These are phyloP conservation scores for Phalacrocorax carbo DNA, from an alignment of 2,113 vertebrate genomes.

Conservation along the genomic window DNA sequence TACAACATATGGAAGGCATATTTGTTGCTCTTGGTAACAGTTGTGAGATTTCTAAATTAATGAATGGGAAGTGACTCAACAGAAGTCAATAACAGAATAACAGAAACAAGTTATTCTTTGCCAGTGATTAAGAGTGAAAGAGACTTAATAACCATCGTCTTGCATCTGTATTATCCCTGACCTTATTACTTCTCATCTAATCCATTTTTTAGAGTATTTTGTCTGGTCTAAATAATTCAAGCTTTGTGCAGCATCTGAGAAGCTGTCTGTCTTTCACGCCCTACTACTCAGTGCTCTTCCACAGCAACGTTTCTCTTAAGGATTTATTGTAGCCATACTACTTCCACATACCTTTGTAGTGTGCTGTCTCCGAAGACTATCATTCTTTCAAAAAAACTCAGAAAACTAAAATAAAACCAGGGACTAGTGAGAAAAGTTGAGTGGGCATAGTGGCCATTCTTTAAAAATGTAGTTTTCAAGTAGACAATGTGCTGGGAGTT, in stretches of 20 bases:
- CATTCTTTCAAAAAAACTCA: not conserved
- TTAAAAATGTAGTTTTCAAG: not conserved
- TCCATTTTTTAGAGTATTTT: not conserved
- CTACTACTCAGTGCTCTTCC: not conserved
- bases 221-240: not conserved
- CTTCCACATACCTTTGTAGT: not conserved
- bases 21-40: not conserved
- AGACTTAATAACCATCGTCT: not conserved
- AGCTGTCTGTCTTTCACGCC: not conserved
- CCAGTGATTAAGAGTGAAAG: not conserved
- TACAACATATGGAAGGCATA: fast-evolving
- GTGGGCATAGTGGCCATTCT: not conserved
- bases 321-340: not conserved
- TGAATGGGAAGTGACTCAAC: not conserved
- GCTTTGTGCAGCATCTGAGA: not conserved
- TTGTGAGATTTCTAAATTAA: not conserved
- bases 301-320: not conserved
- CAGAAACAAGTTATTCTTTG: not conserved
- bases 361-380: not conserved
- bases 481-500: not conserved
- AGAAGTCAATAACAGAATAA: not conserved
- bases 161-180: not conserved
- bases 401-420: not conserved
- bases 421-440: not conserved
- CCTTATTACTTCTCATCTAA: not conserved